Conservation (phyloP, 2,113 vertebrate genomes). For the Choloepus hoffmanni region DNA sequence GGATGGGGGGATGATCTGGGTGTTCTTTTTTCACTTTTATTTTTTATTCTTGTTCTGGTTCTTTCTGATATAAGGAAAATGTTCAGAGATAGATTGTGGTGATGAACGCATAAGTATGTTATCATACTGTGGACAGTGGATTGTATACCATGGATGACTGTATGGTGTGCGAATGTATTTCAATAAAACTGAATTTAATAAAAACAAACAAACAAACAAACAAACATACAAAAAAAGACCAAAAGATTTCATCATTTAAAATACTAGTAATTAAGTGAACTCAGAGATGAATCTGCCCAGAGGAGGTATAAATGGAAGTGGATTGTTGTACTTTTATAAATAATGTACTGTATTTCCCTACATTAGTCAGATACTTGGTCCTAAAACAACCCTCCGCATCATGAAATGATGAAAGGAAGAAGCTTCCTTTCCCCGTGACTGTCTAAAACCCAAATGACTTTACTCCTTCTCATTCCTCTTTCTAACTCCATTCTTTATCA, state of each 20-base stretch:
- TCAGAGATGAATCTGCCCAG: background rate
- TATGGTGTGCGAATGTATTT: too few relatives aligned
- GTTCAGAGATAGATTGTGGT: too few relatives aligned
- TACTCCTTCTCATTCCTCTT: background rate
- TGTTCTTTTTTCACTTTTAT: too few relatives aligned
- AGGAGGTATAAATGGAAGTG: background rate
- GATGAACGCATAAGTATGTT: too few relatives aligned
- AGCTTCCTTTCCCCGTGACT: background rate
- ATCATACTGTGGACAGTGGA: too few relatives aligned
- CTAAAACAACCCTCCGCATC: background rate
- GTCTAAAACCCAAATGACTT: constrained; percentile 1
- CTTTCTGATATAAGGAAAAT: too few relatives aligned
- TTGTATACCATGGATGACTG: too few relatives aligned
- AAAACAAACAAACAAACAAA: too few relatives aligned
- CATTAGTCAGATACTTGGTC: background rate
- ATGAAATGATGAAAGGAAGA: background rate
- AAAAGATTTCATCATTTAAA: background rate
- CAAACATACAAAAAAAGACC: background rate
- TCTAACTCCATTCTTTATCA: background rate
- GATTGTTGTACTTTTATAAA: background rate
- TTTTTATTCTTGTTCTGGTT: too few relatives aligned
- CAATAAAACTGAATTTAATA: too few relatives aligned
- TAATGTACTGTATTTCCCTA: background rate
- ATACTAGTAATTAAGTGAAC: background rate
- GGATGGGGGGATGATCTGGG: too few relatives aligned